Conservation (phyloP, 2,888 invertebrate genomes). For the Epinotia brunnichana region DNA sequence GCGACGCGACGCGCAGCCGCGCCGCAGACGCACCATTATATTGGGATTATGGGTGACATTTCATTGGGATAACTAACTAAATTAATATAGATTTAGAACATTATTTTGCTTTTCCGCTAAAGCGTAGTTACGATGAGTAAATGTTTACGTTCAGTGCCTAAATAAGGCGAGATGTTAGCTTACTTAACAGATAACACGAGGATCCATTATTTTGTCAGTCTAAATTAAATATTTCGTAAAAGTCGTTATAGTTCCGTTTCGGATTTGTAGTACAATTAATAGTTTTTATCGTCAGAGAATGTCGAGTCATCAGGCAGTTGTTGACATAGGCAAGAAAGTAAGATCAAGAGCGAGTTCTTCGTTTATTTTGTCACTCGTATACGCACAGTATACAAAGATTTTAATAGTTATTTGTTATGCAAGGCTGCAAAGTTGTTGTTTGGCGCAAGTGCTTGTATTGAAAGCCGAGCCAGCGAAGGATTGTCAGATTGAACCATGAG, state of each 20-base stretch:
- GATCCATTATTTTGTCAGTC: neutral
- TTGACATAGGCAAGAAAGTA: neutral
- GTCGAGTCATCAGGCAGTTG: neutral
- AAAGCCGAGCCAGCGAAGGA: too few relatives aligned
- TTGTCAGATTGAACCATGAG: too few relatives aligned
- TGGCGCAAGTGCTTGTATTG: too few relatives aligned
- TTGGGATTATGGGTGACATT: slow-evolving; percentile 25
- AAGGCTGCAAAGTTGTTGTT: too few relatives aligned
- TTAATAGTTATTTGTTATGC: too few relatives aligned
- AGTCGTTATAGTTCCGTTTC: neutral
- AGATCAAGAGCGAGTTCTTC: neutral
- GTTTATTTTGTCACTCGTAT: neutral
- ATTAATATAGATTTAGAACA: neutral
- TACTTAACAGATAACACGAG: neutral
- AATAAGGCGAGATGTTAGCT: neutral
- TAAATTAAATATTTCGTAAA: neutral
- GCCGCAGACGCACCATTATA: slow-evolving; percentile 28
- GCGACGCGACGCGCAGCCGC: slow-evolving; percentile 19
- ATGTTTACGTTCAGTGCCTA: slow-evolving; percentile 15
- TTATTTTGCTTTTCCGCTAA: too few relatives aligned
- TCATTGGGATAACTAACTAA: slow-evolving; percentile 14
- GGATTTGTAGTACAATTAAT: too few relatives aligned
- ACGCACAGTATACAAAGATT: neutral
- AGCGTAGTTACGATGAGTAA: neutral
- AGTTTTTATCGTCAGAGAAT: too few relatives aligned